A percentile compares a stretch with the other conserved stretches of the same genome.
Evolutionary conservation across 2,888 invertebrate species (phyloP).

Genomic region (Biston stratarius): DNA sequence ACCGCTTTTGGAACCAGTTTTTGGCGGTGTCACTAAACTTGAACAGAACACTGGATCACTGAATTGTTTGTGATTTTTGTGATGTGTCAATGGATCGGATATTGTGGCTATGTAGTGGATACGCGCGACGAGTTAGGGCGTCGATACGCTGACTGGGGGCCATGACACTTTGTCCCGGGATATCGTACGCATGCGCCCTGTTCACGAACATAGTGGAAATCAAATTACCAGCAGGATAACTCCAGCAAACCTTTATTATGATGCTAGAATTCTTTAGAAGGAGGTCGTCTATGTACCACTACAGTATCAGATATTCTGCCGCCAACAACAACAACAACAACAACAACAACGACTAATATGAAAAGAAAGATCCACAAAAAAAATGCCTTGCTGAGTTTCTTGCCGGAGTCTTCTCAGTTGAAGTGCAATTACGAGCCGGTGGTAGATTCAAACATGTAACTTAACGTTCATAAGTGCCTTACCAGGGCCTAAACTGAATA

Average conservation of each 20-base stretch:
- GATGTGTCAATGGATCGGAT: constrained; percentile 42
- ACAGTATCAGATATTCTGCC: too few relatives aligned
- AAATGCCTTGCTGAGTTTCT: too few relatives aligned
- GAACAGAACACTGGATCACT: constrained; percentile 57
- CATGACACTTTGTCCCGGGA: constrained; percentile 79
- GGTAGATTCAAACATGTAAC: too few relatives aligned
- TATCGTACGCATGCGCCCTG: constrained; percentile 71
- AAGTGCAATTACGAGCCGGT: too few relatives aligned
- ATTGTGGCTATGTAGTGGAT: constrained; percentile 41
- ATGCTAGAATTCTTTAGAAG: too few relatives aligned
- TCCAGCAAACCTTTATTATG: not conserved
- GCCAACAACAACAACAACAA: too few relatives aligned
- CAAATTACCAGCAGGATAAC: constrained; percentile 33
- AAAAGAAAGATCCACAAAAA: too few relatives aligned
- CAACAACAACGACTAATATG: too few relatives aligned
- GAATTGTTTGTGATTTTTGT: constrained; percentile 29
- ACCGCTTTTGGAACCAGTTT: constrained; percentile 37
- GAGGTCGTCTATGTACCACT: too few relatives aligned
- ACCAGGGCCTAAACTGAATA: too few relatives aligned
- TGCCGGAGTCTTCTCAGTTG: too few relatives aligned
- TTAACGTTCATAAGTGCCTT: too few relatives aligned
- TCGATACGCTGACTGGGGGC: constrained; percentile 82
- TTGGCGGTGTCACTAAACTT: constrained; percentile 45
- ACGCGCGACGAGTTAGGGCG: constrained; percentile 67
- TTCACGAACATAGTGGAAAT: constrained; percentile 25